Conservation (phyloP, 2,113 vertebrate genomes). For the Mobula birostris region DNA sequence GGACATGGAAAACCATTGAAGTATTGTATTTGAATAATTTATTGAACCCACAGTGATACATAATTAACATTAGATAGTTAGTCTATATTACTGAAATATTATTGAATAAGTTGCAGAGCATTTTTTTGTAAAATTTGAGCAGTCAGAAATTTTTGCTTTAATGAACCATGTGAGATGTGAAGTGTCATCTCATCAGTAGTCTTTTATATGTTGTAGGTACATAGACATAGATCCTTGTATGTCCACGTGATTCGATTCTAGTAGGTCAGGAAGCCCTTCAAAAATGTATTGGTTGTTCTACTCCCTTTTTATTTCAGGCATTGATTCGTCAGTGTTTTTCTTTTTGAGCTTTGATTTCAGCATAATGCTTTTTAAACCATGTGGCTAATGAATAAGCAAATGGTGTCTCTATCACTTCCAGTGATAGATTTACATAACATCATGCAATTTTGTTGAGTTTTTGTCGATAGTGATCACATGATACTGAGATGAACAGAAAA, state of each 20-base stretch:
- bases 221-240: background rate
- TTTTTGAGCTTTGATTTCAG: background rate
- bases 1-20: background rate
- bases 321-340: background rate
- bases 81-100: background rate
- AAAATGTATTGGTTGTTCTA: background rate
- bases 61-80: background rate
- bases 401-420: background rate
- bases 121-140: background rate
- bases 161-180: background rate
- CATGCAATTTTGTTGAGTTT: background rate
- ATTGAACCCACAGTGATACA: background rate
- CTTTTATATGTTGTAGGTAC: background rate
- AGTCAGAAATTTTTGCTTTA: background rate
- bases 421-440: background rate
- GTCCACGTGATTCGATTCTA: background rate
- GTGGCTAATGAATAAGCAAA: background rate
- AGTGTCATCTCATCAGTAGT: background rate
- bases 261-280: background rate
- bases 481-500: too few relatives aligned
- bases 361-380: background rate
- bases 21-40: constrained; percentile 13
- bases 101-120: background rate
- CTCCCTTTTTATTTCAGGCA: background rate
- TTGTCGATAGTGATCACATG: background rate